Evolutionary conservation across 2,797 vertebrate species (phyloP), one percentile per base, ranked within the genome.

Genomic region (Epinephelus coioides): DNA sequence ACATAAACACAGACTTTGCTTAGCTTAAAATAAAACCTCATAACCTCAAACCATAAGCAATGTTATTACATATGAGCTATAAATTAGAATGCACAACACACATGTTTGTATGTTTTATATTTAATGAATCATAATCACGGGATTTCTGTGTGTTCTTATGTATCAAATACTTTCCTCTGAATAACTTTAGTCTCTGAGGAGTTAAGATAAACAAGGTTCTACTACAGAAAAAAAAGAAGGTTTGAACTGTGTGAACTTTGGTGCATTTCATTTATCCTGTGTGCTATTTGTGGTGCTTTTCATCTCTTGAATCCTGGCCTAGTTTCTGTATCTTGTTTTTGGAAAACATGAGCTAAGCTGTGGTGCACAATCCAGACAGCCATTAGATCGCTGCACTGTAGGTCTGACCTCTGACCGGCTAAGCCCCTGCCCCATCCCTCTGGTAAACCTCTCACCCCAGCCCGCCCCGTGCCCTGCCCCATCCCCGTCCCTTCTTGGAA

Each of bases 321-420:
- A 93, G 70, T 92, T 94, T 93, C 81, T 86, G n/a, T 78, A 84
- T 93, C 79, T 91, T 90, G 81, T 91, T 92, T 92, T 89, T 82
- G 46, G 74, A 91, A 89, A 92, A 91, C 89, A 89, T 21, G 62
- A 86, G 84, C 80, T 91, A 89, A 91, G 86, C 90, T 82, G 78
- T 63, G 40, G 67, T 81, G 78, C 84, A 86, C 83, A 89, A 89
- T 87, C 50, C 30, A 87, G 72, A 86, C 81, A 74, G 76, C 88
- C 88, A 93, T 94, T 93, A 95, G 90, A 91, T 91, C 90, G 19
- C 76, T 94, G 88, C 89, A 88, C 88, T 90, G 89, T 92, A 89
- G 83, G 76, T 78, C 88, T 93, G 92, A 91, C 93, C 93, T 86
- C 72, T 90, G 88, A 91, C 91, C 91, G 23, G 63, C 85, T 92